A percentile compares a stretch with the other conserved stretches of the same genome.
Conservation (phyloP, 2,113 vertebrate species). For the Zootoca vivipara region DNA sequence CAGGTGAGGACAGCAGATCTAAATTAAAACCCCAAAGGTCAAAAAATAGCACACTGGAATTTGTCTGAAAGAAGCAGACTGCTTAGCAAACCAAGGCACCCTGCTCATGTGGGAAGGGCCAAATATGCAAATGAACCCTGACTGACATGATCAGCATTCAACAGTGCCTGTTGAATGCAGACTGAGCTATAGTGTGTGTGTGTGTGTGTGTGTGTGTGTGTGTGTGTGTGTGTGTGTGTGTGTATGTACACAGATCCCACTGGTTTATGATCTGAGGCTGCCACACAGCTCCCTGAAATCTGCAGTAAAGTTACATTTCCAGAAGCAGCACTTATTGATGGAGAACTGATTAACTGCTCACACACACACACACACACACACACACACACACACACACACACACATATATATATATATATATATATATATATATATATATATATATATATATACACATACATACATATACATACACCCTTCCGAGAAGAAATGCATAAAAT, state of each 20-base stretch:
- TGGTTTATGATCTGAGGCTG: neutral
- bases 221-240: neutral
- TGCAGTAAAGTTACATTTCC: neutral
- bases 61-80: neutral
- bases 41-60: neutral
- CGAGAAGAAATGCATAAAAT: slow-evolving; percentile 35
- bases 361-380: no score
- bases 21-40: neutral
- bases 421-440: no score
- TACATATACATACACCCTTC: neutral
- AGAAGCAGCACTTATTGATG: neutral
- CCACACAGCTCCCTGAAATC: neutral
- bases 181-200: no score
- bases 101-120: neutral
- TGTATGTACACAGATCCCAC: neutral
- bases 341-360: slow-evolving; percentile 28
- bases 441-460: no score
- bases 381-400: no score
- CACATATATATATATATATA: no score
- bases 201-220: no score
- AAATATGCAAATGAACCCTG: neutral
- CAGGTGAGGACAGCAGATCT: neutral
- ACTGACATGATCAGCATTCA: neutral
- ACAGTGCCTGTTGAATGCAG: neutral
- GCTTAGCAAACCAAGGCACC: neutral